Conservation (phyloP, 2,888 invertebrate species). For the Acanthococcus lagerstroemiae region DNA sequence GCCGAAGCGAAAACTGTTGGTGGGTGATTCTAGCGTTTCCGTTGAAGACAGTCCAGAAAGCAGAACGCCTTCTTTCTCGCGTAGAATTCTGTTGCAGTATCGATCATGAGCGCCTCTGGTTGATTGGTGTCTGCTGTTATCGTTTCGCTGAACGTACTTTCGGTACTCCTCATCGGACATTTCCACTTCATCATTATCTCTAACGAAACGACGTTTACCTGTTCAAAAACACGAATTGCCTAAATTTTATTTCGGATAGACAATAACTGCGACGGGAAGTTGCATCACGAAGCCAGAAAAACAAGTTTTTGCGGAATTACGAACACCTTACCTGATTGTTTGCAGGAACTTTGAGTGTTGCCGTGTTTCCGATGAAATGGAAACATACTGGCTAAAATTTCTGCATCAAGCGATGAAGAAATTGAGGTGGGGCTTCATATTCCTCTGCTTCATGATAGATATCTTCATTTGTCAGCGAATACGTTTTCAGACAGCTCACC, state of each 20-base stretch:
- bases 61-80: constrained; percentile 36
- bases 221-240: too few relatives aligned
- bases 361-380: constrained; percentile 33
- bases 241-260: too few relatives aligned
- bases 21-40: not conserved
- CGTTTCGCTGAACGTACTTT: constrained; percentile 25
- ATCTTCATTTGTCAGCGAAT: too few relatives aligned
- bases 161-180: constrained; percentile 31
- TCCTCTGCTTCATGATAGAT: too few relatives aligned
- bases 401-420: too few relatives aligned
- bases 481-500: too few relatives aligned
- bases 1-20: constrained; percentile 30
- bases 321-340: constrained; percentile 4
- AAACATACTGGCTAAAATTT: too few relatives aligned
- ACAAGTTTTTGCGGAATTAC: not conserved
- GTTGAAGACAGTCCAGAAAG: constrained; percentile 32
- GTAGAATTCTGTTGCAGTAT: constrained; percentile 31
- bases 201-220: constrained; percentile 1
- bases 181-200: constrained; percentile 29
- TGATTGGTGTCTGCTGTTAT: constrained; percentile 25
- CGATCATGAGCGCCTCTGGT: constrained; percentile 27
- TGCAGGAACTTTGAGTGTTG: not conserved
- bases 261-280: too few relatives aligned
- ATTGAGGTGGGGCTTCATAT: too few relatives aligned
- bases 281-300: too few relatives aligned